Evolutionary conservation across 2,797 vertebrate species (phyloP).

Genomic region (Petrocephalus schoutedeni): DNA sequence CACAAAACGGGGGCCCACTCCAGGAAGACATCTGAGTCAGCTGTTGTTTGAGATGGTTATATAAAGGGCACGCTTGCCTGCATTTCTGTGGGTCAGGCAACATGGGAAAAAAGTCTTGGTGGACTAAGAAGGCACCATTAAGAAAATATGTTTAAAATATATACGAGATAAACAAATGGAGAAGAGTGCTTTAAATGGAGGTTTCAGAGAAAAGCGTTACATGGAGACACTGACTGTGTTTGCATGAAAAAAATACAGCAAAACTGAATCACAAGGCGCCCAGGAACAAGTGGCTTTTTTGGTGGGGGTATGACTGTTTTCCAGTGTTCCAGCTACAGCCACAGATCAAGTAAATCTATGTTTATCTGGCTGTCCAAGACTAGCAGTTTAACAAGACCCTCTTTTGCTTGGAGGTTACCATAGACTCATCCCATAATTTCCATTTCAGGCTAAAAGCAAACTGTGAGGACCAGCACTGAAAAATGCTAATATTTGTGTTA

Average conservation of each 20-base stretch:
- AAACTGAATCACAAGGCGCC: background rate
- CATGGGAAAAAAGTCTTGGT: background rate
- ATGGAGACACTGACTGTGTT: background rate
- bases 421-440: background rate
- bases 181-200: background rate
- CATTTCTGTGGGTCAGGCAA: background rate
- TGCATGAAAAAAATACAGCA: background rate
- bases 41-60: background rate
- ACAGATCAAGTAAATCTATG: background rate
- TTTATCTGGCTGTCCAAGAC: background rate
- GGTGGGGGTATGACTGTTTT: background rate
- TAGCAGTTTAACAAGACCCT: background rate
- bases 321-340: background rate
- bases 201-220: background rate
- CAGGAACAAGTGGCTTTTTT: background rate
- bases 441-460: background rate
- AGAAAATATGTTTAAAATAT: background rate
- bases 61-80: background rate
- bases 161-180: background rate
- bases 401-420: background rate
- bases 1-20: background rate
- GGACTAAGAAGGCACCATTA: background rate
- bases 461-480: background rate
- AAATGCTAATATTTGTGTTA: background rate
- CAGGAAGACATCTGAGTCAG: slow-evolving; percentile 20